Evolutionary conservation across 2,113 vertebrate species (phyloP).

Genomic region (Malurus melanocephalus): DNA sequence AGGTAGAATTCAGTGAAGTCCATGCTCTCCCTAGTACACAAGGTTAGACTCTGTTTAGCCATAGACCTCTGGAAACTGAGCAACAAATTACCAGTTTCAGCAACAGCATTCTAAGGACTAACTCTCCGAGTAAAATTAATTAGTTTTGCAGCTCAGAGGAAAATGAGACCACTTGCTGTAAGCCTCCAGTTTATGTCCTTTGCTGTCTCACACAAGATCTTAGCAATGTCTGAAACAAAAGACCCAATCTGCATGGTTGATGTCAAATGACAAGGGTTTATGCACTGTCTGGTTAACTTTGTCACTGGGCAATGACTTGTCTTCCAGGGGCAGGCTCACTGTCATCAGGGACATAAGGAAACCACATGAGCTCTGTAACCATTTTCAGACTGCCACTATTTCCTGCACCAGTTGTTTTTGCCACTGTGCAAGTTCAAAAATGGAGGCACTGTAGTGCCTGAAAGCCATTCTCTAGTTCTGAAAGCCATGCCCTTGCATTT

Average conservation of each 20-base stretch:
- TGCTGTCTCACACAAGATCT: neutral
- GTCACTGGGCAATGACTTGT: neutral
- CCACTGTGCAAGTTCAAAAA: neutral
- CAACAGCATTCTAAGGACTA: neutral
- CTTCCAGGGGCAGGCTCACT: neutral
- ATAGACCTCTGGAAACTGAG: neutral
- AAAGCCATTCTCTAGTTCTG: neutral
- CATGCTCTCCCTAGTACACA: neutral
- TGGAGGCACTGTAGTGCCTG: neutral
- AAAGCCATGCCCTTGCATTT: neutral
- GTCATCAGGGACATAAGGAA: neutral
- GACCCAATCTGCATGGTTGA: neutral
- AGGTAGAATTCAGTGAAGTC: neutral
- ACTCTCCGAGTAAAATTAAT: neutral
- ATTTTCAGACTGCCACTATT: rapidly evolving
- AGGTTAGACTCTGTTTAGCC: neutral
- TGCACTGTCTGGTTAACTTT: neutral
- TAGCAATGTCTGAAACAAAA: neutral
- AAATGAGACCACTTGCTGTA: neutral
- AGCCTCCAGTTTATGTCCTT: neutral
- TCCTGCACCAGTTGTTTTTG: neutral
- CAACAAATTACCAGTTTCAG: neutral
- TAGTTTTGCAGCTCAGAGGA: neutral
- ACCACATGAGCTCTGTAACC: neutral
- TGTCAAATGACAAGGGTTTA: neutral